A percentile compares a stretch with the other conserved stretches of the same genome.
Evolutionary conservation across 2,888 invertebrate species (phyloP).

Genomic region (Morpho helenor): DNA sequence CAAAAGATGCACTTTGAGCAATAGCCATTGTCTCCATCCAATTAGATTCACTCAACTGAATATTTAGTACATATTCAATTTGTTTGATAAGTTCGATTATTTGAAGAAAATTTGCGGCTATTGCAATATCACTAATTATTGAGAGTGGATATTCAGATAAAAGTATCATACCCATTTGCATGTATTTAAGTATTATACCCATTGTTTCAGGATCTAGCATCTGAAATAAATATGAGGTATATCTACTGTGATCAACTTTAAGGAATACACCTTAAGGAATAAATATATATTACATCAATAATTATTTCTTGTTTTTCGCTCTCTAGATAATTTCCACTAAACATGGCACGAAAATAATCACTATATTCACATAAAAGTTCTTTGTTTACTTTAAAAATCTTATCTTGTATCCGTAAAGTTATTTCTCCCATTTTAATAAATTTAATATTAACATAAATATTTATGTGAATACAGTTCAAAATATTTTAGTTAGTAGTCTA

Average conservation of each 20-base stretch:
- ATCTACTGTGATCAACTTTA: neutral
- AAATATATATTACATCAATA: slow-evolving; percentile 52
- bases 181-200: slow-evolving; percentile 54
- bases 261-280: neutral
- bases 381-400: slow-evolving; percentile 51
- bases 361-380: slow-evolving; percentile 54
- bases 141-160: slow-evolving; percentile 46
- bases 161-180: slow-evolving; percentile 57
- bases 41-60: slow-evolving; percentile 43
- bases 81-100: slow-evolving; percentile 60
- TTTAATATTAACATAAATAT: neutral
- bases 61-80: slow-evolving; percentile 53
- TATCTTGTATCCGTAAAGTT: slow-evolving; percentile 43
- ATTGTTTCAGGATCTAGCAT: slow-evolving; percentile 59
- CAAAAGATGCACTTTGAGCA: slow-evolving; percentile 50
- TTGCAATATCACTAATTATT: slow-evolving; percentile 47
- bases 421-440: slow-evolving; percentile 39
- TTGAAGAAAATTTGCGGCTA: slow-evolving; percentile 62
- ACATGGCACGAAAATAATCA: slow-evolving; percentile 72
- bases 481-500: no score
- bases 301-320: slow-evolving; percentile 49
- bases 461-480: no score
- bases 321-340: slow-evolving; percentile 65
- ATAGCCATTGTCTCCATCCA: slow-evolving; percentile 57
- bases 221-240: slow-evolving; percentile 36